Percentiles rank a stretch among this genome's conserved stretches.
Conservation (phyloP, 2,888 invertebrate genomes). For the Coenonympha glycerion region DNA sequence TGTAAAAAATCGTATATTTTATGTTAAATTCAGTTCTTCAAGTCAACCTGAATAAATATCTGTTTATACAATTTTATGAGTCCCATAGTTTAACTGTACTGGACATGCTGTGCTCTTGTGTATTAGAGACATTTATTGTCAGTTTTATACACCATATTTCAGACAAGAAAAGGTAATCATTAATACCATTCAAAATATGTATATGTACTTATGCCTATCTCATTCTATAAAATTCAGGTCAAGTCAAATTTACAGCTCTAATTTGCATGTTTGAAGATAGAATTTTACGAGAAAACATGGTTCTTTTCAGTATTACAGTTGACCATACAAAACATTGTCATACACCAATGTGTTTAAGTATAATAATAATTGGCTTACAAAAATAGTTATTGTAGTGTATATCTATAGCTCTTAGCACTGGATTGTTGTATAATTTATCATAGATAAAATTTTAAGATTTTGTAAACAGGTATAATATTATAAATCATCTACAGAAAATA, state of each 20-base stretch:
- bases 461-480: constrained; percentile 34
- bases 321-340: background rate
- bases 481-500: constrained; percentile 27
- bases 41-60: background rate
- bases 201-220: too few relatives aligned
- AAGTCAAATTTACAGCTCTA: background rate
- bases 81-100: background rate
- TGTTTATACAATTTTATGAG: constrained; percentile 30
- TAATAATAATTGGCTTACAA: constrained; percentile 20
- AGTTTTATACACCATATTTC: background rate
- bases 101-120: background rate
- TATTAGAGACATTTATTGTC: constrained; percentile 2
- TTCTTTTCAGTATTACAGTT: background rate
- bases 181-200: too few relatives aligned
- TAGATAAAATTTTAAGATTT: constrained; percentile 16
- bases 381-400: constrained; percentile 26
- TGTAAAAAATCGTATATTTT: constrained; percentile 12
- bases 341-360: background rate
- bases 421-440: constrained; percentile 19
- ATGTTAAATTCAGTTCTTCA: constrained; percentile 31
- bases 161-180: too few relatives aligned
- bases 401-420: constrained; percentile 30
- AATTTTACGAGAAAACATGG: background rate
- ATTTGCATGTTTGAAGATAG: background rate
- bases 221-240: too few relatives aligned